Base-by-base conservation (phyloP, 2,888 invertebrate species). In the Sminthurinus aureus region DNA sequence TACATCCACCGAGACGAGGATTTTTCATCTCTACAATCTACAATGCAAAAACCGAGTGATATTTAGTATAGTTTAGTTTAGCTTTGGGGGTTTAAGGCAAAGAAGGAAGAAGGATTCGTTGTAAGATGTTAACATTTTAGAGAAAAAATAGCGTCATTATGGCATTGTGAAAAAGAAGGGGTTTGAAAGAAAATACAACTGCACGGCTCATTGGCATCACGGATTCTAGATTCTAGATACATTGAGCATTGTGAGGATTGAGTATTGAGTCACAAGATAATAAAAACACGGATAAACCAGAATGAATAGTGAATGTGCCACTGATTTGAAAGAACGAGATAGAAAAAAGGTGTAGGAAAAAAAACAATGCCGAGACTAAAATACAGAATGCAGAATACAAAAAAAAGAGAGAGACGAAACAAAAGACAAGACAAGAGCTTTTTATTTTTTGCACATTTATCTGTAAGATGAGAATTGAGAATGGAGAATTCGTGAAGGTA, bases 401-500 rank as follows among this genome's bases (percentile, higher is more conserved):
- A 20, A 1, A 18, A 8, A 67, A 22, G 15, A 67, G n/a, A 67
- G 15, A 22, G 15, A 67, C 64, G 8, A 22, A 67, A n/a, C n/a
- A n/a, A n/a, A n/a, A n/a, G n/a, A n/a, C n/a, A n/a, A 38, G 38
- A 38, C 38, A 38, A 38, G 38, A 22, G 67, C 50, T n/a, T 67
- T 67, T 12, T 51, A n/a, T 69, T 74, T 81, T 64, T 81, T 66
- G 73, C 74, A 66, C 74, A 74, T 75, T 74, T 38, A 74, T 75
- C 52, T 81, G 81, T 64, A 81, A 73, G 80, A n/a, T 81, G 58
- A 81, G 73, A 71, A 50, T 69, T 67, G 79, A 79, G 50, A 26
- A 20, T 11, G 64, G 52, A 79, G 67, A 69, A 58, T 20, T 51
- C 76, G 26, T 15, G 51, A 51, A 38, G 2, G 51, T 18, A 38